Conservation (phyloP, 2,888 invertebrate species). For the Drosophila recens region DNA sequence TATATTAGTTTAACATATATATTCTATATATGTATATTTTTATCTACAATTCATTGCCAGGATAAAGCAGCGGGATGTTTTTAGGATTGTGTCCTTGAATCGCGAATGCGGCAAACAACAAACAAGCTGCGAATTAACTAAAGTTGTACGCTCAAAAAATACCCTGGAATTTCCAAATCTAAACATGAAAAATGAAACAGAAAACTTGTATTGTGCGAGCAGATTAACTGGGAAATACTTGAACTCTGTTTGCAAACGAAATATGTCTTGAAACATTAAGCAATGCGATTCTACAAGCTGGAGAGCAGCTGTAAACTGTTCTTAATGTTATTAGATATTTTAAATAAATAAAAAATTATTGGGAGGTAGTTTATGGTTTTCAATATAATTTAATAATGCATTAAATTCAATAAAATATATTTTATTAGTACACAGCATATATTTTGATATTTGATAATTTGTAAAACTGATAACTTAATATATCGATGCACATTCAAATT, state of each 20-base stretch:
- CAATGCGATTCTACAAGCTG: background rate
- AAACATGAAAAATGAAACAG: background rate
- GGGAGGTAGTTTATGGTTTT: too few relatives aligned
- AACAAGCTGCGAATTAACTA: background rate
- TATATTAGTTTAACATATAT: conserved; percentile 34
- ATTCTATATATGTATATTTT: conserved; percentile 1
- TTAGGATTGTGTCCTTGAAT: conserved; percentile 43
- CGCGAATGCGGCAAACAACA: conserved; percentile 15
- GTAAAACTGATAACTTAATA: background rate
- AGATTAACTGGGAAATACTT: background rate
- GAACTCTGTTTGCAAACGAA: background rate
- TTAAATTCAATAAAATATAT: too few relatives aligned
- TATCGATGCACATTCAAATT: background rate
- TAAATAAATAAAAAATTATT: too few relatives aligned
- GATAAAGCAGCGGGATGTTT: conserved; percentile 4
- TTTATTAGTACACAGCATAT: too few relatives aligned
- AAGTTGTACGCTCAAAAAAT: background rate
- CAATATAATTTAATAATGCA: too few relatives aligned
- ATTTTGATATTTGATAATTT: too few relatives aligned
- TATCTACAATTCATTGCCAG: conserved; percentile 18
- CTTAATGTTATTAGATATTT: background rate
- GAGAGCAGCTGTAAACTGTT: background rate
- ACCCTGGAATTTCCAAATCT: background rate
- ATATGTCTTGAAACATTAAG: background rate
- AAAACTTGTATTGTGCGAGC: background rate